Conservation (phyloP, 1,140 invertebrate species). For the Pinna nobilis region DNA sequence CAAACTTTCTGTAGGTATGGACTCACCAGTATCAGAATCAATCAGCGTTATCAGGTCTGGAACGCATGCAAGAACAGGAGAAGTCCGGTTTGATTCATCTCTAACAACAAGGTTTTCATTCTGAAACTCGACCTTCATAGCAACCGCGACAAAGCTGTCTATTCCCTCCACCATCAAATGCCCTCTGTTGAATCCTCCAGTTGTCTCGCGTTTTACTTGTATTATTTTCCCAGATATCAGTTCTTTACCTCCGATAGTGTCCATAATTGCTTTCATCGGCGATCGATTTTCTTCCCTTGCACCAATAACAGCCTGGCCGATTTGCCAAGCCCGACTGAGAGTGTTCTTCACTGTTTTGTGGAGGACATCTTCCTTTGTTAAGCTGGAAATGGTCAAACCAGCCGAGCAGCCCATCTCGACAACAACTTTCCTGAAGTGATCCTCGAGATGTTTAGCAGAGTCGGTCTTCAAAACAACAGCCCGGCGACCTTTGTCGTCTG, state of each 20-base stretch:
- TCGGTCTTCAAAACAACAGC: conserved; percentile 51
- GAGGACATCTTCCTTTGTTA: conserved; percentile 45
- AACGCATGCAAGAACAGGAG: conserved; percentile 48
- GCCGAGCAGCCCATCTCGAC: conserved; percentile 64
- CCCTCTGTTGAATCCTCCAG: conserved; percentile 65
- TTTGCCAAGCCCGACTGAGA: conserved; percentile 60
- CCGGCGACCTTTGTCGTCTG: conserved; percentile 57
- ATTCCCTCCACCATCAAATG: conserved; percentile 53
- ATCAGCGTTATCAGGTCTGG: conserved; percentile 68
- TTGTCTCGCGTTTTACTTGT: conserved; percentile 62
- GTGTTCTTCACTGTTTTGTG: conserved; percentile 51
- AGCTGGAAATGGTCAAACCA: conserved; percentile 45
- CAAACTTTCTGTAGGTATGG: conserved; percentile 63
- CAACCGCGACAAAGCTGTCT: conserved; percentile 36
- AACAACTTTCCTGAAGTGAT: conserved; percentile 57
- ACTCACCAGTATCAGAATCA: conserved; percentile 64
- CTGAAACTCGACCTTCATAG: conserved; percentile 62
- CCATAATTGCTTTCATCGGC: conserved; percentile 54
- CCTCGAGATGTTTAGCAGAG: conserved; percentile 60
- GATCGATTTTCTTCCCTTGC: conserved; percentile 54
- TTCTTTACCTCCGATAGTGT: conserved; percentile 36
- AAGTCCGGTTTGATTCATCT: neutral
- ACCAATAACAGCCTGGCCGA: conserved; percentile 60
- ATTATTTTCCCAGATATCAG: conserved; percentile 60
- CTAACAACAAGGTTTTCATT: conserved; percentile 67